Evolutionary conservation across 2,797 vertebrate species (phyloP).

Genomic region (Coregonus ussuriensis): DNA sequence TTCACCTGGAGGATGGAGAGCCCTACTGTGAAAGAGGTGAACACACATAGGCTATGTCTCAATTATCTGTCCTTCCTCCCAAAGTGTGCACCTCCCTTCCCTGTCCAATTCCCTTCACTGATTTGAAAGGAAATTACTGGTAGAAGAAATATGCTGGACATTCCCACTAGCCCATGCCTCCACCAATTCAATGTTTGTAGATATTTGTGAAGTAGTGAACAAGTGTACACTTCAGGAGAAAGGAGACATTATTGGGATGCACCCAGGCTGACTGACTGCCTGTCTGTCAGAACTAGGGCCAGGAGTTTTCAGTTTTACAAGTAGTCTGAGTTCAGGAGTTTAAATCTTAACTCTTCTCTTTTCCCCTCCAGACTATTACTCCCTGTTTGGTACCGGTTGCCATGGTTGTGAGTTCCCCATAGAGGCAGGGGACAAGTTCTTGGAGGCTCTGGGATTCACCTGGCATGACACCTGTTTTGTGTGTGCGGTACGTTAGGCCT

Average conservation of each 20-base stretch:
- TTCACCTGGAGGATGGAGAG: slow-evolving; percentile 94
- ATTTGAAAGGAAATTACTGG: too few relatives aligned
- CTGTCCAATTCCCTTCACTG: too few relatives aligned
- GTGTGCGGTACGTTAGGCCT: slow-evolving; percentile 85
- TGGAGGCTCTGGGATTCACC: slow-evolving; percentile 91
- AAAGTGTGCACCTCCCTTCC: too few relatives aligned
- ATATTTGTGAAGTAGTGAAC: too few relatives aligned
- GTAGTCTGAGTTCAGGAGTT: background rate
- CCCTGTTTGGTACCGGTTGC: slow-evolving; percentile 91
- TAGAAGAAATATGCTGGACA: too few relatives aligned
- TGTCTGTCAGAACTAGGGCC: background rate
- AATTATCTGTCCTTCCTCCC: too few relatives aligned
- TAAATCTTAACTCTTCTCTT: background rate
- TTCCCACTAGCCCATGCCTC: too few relatives aligned
- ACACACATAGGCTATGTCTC: background rate
- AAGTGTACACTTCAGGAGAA: too few relatives aligned
- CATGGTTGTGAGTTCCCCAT: slow-evolving; percentile 96
- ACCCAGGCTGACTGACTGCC: background rate
- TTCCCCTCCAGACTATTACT: slow-evolving; percentile 86
- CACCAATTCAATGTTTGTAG: too few relatives aligned
- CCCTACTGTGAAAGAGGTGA: slow-evolving; percentile 95
- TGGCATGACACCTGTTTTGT: slow-evolving; percentile 99
- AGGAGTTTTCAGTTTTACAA: background rate
- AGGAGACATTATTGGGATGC: too few relatives aligned
- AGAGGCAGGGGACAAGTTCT: slow-evolving; percentile 95